A percentile compares a stretch with the other conserved stretches of the same genome.
phyloP scores from a whole-genome alignment of 2,113 vertebrate species.

The Gnathonemus echidnorhynchus region DNA sequence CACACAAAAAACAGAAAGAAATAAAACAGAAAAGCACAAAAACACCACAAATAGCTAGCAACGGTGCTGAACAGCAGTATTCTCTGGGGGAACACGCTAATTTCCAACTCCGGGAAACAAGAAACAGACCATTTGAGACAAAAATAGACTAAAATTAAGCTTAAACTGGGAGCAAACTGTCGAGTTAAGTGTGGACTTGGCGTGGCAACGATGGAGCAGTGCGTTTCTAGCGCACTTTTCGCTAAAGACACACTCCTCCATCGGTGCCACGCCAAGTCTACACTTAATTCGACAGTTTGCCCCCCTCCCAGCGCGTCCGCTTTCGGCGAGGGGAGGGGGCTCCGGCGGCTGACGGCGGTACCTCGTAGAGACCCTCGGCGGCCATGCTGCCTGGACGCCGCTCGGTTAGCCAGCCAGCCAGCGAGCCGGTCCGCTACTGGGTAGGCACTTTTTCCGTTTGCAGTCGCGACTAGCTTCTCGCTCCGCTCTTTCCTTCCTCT shows the following conservation, averaged over 20 bases:
- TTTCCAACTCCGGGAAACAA: neutral
- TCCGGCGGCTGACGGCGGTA: conserved; percentile 30
- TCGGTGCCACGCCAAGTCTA: neutral
- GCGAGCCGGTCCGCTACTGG: conserved; percentile 25
- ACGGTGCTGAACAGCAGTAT: neutral
- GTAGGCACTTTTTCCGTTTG: conserved; percentile 61
- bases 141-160: neutral
- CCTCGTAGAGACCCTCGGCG: conserved; percentile 72
- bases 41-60: neutral
- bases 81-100: neutral
- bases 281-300: neutral
- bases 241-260: neutral
- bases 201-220: neutral
- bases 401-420: neutral
- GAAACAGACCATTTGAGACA: neutral
- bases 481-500: conserved; percentile 12
- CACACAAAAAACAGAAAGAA: neutral
- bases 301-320: neutral
- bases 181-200: neutral
- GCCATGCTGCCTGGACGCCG: conserved; percentile 58
- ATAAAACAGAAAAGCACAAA: neutral
- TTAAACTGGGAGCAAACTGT: neutral
- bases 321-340: neutral
- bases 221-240: neutral
- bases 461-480: conserved; percentile 55